Evolutionary conservation across 2,888 invertebrate species (phyloP), one percentile per base, ranked within the genome.

Genomic region (Scaptomyza tumidula): DNA sequence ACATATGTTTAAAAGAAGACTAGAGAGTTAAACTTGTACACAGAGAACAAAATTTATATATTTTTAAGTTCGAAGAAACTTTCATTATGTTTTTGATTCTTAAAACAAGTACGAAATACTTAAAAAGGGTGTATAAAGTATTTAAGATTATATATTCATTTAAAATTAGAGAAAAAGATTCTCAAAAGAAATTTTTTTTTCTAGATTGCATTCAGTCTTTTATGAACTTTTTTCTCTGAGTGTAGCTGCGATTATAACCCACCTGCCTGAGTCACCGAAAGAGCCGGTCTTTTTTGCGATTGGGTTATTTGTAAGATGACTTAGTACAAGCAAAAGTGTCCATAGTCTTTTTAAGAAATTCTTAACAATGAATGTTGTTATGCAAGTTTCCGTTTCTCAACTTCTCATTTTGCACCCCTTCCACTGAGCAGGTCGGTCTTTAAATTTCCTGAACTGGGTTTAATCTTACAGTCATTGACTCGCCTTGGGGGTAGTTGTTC

Each of bases 401-500:
- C 43, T 37, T 37, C 37, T 16, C 43, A 35, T 45, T 49, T 27
- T 19, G n/a, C 48, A 13, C 43, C 41, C 13, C 3, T 11, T 4
- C 7, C n/a, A 14, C 7, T 7, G 5, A 16, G 5, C n/a, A 13
- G 7, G 29, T 35, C 41, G 7, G 19, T 35, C 41, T 53, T 54
- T 58, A 72, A 75, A 72, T 79, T 75, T 81, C 84, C 77, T 79
- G 66, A 87, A 87, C 68, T 73, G 70, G 67, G 77, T 72, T 64
- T 75, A 81, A 78, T 78, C 69, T 86, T 72, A 57, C 67, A 68
- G 67, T 59, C 58, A 54, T 46, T 52, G 49, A 41, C 9, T 10
- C 2, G 50, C 69, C 69, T 79, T 87, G 85, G 68, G 83, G 83
- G 80, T 83, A 48, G 77, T 78, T 83, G 33, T 9, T 10, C 6